Base-by-base conservation (phyloP, 2,797 vertebrate species). In the Lerista edwardsae region DNA sequence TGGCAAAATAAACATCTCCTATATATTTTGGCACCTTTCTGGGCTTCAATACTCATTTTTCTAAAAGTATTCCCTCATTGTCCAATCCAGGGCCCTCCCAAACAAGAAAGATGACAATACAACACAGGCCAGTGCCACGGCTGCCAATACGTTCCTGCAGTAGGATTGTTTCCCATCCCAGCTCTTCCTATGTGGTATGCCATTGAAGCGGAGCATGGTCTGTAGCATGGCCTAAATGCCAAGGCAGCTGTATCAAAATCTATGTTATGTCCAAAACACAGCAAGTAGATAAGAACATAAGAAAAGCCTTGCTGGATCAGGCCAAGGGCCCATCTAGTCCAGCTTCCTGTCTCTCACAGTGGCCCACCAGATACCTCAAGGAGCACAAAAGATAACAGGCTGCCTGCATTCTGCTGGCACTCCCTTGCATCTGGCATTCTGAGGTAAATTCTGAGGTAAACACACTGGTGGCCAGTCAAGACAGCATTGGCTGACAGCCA, bases 1-100 rank as follows among this genome's bases (percentile, higher is more conserved):
- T 79, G 31, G 41, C 41, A 72, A 79, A 84, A 73, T 79, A 79
- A 84, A 61, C 83, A 84, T 62, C 57, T 78, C 79, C 55, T n/a
- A 55, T 39, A 9, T 51, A 86, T 77, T 62, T 55, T 82, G 57
- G 31, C 39, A 64, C 31, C 57, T 29, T 36, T 64, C 55, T 36
- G 59, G 34, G 65, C 12, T 81, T 71, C 34, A 86, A 69, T 71
- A 68, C 19, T 77, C 65, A 62, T 19, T 17, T 47, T 77, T 75
- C n/a, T 39, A 11, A 41, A 25, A 81, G 44, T 39, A 77, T 71
- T 51, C 72, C 61, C 41, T 69, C 31, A 76, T 77, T 61, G 71
- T 39, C 31, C 34, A 72, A 21, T 69, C 64, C 61, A 44, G 10
- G 34, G 59, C n/a, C 34, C 39, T 55, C 51, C 41, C 62, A 75